These are phyloP conservation scores for Habropoda laboriosa DNA, from an alignment of 1,140 invertebrate species.

Conservation along the genomic window DNA sequence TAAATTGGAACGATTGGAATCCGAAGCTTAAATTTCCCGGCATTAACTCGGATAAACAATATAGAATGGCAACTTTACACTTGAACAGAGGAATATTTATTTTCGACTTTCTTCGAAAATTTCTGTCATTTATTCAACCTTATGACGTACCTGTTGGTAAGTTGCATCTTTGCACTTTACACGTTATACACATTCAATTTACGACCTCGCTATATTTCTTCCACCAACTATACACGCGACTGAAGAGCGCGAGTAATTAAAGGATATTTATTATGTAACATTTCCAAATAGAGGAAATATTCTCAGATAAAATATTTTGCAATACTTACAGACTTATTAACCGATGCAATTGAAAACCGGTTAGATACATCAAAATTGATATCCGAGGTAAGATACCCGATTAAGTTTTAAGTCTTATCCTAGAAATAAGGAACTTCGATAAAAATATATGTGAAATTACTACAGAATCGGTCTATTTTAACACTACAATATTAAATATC, in stretches of 20 bases:
- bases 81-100: constrained; percentile 81
- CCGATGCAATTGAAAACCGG: constrained; percentile 73
- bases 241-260: too few species aligned
- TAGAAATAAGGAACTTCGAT: too few species aligned
- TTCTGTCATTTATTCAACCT: constrained; percentile 83
- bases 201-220: too few species aligned
- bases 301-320: constrained; percentile 27
- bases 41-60: constrained; percentile 69
- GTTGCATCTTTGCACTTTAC: neutral
- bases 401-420: neutral
- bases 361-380: constrained; percentile 72
- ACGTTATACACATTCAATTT: too few species aligned
- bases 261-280: neutral
- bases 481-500: too few species aligned
- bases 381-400: constrained; percentile 74
- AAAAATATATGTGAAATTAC: too few species aligned
- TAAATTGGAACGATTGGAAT: constrained; percentile 68
- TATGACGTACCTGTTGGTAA: constrained; percentile 82
- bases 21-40: constrained; percentile 76
- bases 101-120: constrained; percentile 82
- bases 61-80: constrained; percentile 81
- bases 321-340: constrained; percentile 72
- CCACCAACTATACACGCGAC: too few species aligned
- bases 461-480: too few species aligned
- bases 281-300: neutral